Conservation (phyloP, 2,888 invertebrate species). For the Theodoxus fluviatilis region DNA sequence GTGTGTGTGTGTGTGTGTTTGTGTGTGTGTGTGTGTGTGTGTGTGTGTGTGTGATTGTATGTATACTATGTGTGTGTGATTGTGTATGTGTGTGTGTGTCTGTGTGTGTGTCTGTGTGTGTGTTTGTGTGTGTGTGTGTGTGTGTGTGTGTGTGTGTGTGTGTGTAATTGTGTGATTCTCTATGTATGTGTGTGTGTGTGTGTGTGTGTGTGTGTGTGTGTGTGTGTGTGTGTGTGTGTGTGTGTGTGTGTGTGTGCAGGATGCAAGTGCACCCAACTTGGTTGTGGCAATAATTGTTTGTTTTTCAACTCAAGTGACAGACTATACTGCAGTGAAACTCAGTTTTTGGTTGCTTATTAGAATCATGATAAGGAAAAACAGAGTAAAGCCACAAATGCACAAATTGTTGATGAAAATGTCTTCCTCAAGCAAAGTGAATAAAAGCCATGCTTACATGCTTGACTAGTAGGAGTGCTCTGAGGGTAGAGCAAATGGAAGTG, state of each 20-base stretch:
- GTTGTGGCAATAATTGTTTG: background rate
- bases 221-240: conserved; percentile 14
- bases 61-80: too few species aligned
- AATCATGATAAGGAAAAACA: background rate
- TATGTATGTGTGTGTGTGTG: conserved; percentile 10
- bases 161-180: background rate
- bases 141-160: background rate
- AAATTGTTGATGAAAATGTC: conserved; percentile 1
- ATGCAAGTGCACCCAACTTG: conserved; percentile 19
- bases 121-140: background rate
- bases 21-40: background rate
- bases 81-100: background rate
- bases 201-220: conserved; percentile 12
- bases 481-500: too few species aligned
- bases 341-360: background rate
- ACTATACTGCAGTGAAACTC: too few species aligned
- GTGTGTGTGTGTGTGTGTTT: conserved; percentile 9
- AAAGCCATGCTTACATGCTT: too few species aligned
- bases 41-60: conserved; percentile 6
- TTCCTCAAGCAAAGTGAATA: too few species aligned
- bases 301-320: too few species aligned
- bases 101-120: background rate
- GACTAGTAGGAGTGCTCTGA: too few species aligned
- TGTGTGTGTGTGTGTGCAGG: conserved; percentile 22
- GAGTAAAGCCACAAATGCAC: background rate